Conservation (phyloP, 2,888 invertebrate species). For the Stegophylla sp. region DNA sequence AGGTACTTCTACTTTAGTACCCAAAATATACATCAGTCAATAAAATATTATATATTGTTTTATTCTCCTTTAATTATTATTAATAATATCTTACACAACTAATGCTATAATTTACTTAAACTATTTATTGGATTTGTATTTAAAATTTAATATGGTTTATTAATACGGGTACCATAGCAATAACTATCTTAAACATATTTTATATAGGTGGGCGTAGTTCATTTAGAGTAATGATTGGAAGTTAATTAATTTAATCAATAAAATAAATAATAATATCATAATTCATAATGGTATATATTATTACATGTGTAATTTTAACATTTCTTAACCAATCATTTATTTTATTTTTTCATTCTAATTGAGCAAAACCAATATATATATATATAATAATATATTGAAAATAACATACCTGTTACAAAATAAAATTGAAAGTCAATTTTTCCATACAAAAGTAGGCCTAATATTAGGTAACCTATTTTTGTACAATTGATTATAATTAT, state of each 20-base stretch:
- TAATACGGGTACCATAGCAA: conserved; percentile 51
- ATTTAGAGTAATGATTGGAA: conserved; percentile 41
- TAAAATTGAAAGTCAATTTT: conserved; percentile 43
- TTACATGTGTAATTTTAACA: conserved; percentile 4
- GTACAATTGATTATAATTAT: conserved; percentile 46
- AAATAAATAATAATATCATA: neutral
- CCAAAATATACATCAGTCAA: conserved; percentile 54
- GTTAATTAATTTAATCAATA: conserved; percentile 41
- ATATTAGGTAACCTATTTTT: conserved; percentile 56
- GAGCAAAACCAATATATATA: conserved; percentile 52
- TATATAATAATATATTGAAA: conserved; percentile 33
- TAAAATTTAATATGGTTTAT: conserved; percentile 26
- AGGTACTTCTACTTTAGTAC: conserved; percentile 46
- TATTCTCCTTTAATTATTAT: conserved; percentile 33
- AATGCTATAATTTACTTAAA: conserved; percentile 38
- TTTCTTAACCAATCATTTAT: conserved; percentile 17
- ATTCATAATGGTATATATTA: conserved; percentile 3
- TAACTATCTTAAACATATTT: conserved; percentile 50
- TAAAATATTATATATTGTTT: conserved; percentile 27
- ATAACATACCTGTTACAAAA: conserved; percentile 43
- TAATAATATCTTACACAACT: conserved; percentile 28
- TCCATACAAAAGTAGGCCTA: conserved; percentile 42
- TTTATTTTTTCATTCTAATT: conserved; percentile 44
- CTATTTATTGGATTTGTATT: conserved; percentile 45
- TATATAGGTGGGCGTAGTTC: conserved; percentile 51